Evolutionary conservation across 1,140 invertebrate genomes (phyloP).

Genomic region (Ceratina australensis): DNA sequence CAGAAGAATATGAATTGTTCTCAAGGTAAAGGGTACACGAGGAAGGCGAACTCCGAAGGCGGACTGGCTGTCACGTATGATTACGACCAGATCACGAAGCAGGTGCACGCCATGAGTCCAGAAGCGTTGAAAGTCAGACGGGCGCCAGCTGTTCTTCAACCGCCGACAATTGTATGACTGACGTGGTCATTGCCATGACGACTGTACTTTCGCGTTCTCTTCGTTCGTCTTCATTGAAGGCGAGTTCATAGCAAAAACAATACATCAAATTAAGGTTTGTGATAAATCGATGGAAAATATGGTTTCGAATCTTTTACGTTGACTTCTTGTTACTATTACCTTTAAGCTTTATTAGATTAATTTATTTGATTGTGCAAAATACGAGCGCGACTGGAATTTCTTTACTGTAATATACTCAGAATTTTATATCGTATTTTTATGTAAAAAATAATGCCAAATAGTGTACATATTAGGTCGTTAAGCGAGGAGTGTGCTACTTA

Average conservation of each 20-base stretch:
- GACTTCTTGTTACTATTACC: constrained; percentile 17
- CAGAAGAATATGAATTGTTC: constrained; percentile 58
- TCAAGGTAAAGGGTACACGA: constrained; percentile 60
- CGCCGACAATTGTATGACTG: constrained; percentile 76
- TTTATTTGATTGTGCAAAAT: not conserved
- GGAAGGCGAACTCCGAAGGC: constrained; percentile 68
- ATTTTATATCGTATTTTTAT: constrained; percentile 9
- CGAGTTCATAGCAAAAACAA: not conserved
- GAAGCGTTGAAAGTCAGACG: constrained; percentile 77
- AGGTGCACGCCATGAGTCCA: constrained; percentile 74
- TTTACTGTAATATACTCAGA: constrained; percentile 19
- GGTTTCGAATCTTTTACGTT: not conserved
- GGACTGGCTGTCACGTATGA: constrained; percentile 75
- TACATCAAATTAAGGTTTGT: not conserved
- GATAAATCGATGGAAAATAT: constrained; percentile 1
- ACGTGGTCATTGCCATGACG: constrained; percentile 30
- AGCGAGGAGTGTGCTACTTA: not conserved
- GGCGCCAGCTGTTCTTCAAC: constrained; percentile 75
- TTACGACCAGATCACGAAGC: constrained; percentile 75
- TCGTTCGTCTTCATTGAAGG: not conserved
- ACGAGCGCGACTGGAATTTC: constrained; percentile 13
- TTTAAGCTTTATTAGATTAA: not conserved
- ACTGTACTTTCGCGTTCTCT: too few species aligned
- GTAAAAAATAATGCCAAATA: constrained; percentile 9
- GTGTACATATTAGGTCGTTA: constrained; percentile 2